Evolutionary conservation across 2,888 invertebrate species (phyloP).

Genomic region (Limenitis camilla): DNA sequence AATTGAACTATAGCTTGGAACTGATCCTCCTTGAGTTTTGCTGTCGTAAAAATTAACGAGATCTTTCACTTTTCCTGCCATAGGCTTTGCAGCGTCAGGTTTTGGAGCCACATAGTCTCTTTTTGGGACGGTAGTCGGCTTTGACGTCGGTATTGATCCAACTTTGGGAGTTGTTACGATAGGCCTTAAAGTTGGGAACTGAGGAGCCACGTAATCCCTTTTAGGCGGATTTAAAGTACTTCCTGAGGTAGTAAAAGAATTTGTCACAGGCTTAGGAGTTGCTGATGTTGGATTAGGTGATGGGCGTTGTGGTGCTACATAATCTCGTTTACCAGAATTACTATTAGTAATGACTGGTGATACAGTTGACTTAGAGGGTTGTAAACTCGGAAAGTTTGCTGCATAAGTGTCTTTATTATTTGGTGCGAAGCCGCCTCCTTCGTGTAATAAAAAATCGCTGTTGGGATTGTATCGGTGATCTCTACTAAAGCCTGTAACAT

Average conservation of each 20-base stretch:
- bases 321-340: slow-evolving; percentile 43
- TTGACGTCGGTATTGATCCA: slow-evolving; percentile 13
- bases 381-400: slow-evolving; percentile 37
- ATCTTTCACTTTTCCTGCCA: slow-evolving; percentile 54
- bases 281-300: slow-evolving; percentile 22
- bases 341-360: slow-evolving; percentile 14
- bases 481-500: slow-evolving; percentile 39
- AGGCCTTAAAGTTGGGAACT: slow-evolving; percentile 31
- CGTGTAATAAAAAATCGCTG: slow-evolving; percentile 58
- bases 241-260: slow-evolving; percentile 16
- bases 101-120: slow-evolving; percentile 45
- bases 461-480: slow-evolving; percentile 44
- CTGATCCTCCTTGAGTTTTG: slow-evolving; percentile 36
- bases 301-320: slow-evolving; percentile 48
- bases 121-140: slow-evolving; percentile 29
- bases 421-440: slow-evolving; percentile 38
- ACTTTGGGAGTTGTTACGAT: slow-evolving; percentile 14
- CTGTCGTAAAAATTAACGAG: slow-evolving; percentile 56
- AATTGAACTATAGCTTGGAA: slow-evolving; percentile 57
- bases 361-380: slow-evolving; percentile 24
- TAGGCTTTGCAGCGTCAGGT: slow-evolving; percentile 32
- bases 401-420: slow-evolving; percentile 41
- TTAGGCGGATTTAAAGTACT: slow-evolving; percentile 26
- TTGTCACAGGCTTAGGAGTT: slow-evolving; percentile 17
- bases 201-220: slow-evolving; percentile 43